phyloP scores from a whole-genome alignment of 2,888 invertebrate species.

The Aplocera efformata region DNA sequence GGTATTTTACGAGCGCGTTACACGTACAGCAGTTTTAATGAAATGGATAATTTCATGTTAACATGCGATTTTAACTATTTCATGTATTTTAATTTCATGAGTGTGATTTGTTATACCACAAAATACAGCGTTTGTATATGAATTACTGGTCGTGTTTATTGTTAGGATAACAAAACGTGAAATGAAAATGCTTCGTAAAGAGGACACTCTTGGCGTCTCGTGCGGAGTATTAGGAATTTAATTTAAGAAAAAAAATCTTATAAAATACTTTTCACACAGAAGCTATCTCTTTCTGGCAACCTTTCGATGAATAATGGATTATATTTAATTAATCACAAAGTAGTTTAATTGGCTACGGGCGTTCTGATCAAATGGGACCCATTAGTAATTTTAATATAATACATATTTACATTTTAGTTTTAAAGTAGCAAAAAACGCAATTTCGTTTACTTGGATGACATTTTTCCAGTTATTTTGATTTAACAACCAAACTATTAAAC shows the following conservation, averaged over 20 bases:
- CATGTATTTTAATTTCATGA: slow-evolving; percentile 37
- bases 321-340: too few species aligned
- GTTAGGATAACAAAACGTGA: slow-evolving; percentile 45
- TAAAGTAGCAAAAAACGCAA: too few species aligned
- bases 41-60: slow-evolving; percentile 48
- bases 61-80: slow-evolving; percentile 49
- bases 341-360: too few species aligned
- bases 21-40: slow-evolving; percentile 41
- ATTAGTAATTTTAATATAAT: too few species aligned
- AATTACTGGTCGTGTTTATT: slow-evolving; percentile 43
- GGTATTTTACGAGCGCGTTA: slow-evolving; percentile 28
- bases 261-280: neutral
- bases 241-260: slow-evolving; percentile 7
- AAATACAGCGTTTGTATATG: slow-evolving; percentile 35
- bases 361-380: too few species aligned
- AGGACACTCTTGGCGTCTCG: neutral
- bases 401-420: too few species aligned
- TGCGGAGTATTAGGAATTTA: neutral
- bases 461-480: too few species aligned
- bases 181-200: slow-evolving; percentile 39
- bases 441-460: too few species aligned
- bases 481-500: too few species aligned
- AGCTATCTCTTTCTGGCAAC: too few species aligned
- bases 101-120: slow-evolving; percentile 52
- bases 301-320: too few species aligned